These are phyloP conservation scores for Megaustenia siamemsis DNA, from an alignment of 2,888 invertebrate genomes.

Conservation along the genomic window DNA sequence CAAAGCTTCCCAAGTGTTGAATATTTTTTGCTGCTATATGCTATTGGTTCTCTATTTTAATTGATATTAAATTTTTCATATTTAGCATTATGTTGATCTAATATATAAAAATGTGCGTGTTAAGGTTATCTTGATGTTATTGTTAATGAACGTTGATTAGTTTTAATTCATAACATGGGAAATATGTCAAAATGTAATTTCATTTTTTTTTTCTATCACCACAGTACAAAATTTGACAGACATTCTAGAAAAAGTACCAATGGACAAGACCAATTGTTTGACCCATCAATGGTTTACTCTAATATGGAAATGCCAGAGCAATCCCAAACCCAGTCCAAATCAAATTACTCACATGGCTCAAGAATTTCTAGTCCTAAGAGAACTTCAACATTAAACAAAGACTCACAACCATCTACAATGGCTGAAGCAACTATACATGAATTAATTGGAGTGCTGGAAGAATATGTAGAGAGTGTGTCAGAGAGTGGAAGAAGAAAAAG, in stretches of 20 bases:
- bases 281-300: background rate
- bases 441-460: background rate
- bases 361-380: background rate
- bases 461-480: constrained; percentile 12
- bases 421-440: constrained; percentile 23
- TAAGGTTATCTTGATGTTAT: no score
- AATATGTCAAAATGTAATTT: no score
- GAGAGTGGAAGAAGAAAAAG: constrained; percentile 7
- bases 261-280: background rate
- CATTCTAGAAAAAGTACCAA: background rate
- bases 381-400: background rate
- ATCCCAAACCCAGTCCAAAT: background rate
- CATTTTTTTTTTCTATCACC: background rate
- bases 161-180: no score
- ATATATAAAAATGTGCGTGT: no score
- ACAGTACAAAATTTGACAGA: background rate
- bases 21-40: no score
- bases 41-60: no score
- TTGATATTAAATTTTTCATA: no score
- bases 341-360: background rate
- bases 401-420: background rate
- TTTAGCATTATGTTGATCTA: no score
- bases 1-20: no score
- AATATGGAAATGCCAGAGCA: no score
- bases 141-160: no score